A percentile compares a stretch with the other conserved stretches of the same genome.
Conservation (phyloP, 2,113 vertebrate genomes). For the Entelurus aequoreus region DNA sequence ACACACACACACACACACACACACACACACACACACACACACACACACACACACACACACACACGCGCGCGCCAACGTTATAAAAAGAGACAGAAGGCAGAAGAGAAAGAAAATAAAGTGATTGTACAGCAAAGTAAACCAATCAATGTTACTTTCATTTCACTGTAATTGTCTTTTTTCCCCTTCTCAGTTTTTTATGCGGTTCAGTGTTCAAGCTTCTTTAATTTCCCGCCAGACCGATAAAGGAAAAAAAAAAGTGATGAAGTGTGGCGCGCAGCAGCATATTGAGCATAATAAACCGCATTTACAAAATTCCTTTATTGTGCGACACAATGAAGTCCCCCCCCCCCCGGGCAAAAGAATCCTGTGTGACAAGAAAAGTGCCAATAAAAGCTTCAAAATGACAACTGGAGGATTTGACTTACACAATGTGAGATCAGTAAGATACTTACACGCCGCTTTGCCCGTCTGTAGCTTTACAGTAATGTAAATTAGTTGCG, state of each 20-base stretch:
- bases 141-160: slow-evolving; percentile 2
- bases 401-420: not conserved
- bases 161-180: slow-evolving; percentile 5
- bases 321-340: not conserved
- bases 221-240: slow-evolving; percentile 1
- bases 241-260: not conserved
- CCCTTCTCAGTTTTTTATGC: not conserved
- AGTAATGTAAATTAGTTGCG: too few relatives aligned
- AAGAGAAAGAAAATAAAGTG: not conserved
- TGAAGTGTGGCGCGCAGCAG: not conserved
- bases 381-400: not conserved
- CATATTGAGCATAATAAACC: slow-evolving; percentile 1
- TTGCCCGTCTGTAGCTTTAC: too few relatives aligned
- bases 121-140: slow-evolving; percentile 3
- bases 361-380: not conserved
- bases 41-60: too few relatives aligned
- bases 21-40: too few relatives aligned
- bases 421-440: too few relatives aligned
- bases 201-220: slow-evolving; percentile 2
- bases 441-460: too few relatives aligned
- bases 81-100: not conserved
- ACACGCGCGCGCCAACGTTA: not conserved
- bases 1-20: too few relatives aligned
- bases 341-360: too few relatives aligned
- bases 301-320: not conserved